phyloP scores from a whole-genome alignment of 2,888 invertebrate genomes.

The Troilus luridus region DNA sequence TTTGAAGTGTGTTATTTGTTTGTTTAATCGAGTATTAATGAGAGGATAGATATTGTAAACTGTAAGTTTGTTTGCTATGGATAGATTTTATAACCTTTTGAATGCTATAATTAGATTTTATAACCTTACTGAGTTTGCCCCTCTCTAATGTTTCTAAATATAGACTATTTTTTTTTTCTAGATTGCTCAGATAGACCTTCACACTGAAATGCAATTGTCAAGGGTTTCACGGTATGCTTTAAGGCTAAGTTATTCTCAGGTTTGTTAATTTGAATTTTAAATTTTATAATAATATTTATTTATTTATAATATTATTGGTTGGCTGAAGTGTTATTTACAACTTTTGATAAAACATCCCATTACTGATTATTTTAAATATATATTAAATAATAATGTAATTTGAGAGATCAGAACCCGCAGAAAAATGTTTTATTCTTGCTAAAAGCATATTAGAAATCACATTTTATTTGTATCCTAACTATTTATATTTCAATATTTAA shows the following conservation, averaged over 20 bases:
- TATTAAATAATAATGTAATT: background rate
- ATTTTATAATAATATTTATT: background rate
- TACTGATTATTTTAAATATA: background rate
- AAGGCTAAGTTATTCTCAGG: conserved; percentile 64
- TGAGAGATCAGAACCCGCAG: background rate
- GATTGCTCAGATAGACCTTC: conserved; percentile 50
- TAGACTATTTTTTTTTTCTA: conserved; percentile 37
- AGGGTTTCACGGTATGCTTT: conserved; percentile 64
- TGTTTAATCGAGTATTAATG: background rate
- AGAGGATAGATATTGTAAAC: background rate
- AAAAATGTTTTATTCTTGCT: background rate
- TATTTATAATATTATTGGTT: background rate
- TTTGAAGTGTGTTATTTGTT: background rate
- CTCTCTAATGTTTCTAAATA: background rate
- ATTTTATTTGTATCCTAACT: too few relatives aligned
- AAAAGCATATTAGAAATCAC: background rate
- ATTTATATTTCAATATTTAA: too few relatives aligned
- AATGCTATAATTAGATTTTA: too few relatives aligned
- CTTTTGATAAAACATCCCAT: background rate
- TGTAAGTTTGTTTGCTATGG: background rate
- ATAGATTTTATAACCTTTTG: background rate
- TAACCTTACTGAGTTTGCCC: too few relatives aligned
- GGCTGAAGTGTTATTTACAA: background rate
- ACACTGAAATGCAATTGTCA: conserved; percentile 64
- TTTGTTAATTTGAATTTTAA: conserved; percentile 30